phyloP scores from a whole-genome alignment of 2,113 vertebrate genomes.

The Tyto alba region DNA sequence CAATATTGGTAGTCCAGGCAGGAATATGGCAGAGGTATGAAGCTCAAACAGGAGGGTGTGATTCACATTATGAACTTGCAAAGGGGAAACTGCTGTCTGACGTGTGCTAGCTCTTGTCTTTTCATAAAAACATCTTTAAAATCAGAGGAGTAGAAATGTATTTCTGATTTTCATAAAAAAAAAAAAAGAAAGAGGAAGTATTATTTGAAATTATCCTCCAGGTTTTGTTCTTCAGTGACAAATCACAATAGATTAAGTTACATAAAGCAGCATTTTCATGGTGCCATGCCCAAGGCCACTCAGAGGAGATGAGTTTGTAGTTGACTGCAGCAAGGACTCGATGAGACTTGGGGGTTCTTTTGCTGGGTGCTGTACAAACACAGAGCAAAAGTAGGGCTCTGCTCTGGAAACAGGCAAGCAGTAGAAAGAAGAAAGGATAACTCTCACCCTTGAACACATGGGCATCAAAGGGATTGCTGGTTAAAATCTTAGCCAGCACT shows the following conservation, averaged over 20 bases:
- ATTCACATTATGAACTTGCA: neutral
- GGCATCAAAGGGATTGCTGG: neutral
- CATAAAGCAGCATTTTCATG: neutral
- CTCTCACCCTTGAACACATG: neutral
- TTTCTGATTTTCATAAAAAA: neutral
- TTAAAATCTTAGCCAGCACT: neutral
- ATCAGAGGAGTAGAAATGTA: neutral
- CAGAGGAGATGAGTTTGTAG: neutral
- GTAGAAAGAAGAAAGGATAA: neutral
- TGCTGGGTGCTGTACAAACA: neutral
- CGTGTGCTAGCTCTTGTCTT: neutral
- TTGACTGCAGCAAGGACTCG: neutral
- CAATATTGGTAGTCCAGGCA: fast-evolving
- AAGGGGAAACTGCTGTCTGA: neutral
- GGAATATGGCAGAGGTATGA: neutral
- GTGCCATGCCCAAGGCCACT: neutral
- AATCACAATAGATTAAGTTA: neutral
- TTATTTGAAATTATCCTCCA: neutral
- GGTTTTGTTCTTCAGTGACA: neutral
- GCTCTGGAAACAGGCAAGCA: neutral
- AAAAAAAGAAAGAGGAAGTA: neutral
- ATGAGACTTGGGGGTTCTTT: neutral
- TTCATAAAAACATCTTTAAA: neutral
- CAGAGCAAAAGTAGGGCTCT: neutral
- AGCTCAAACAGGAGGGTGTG: neutral